Evolutionary conservation across 2,888 invertebrate species (phyloP).

Genomic region (Drosophila prolongata): DNA sequence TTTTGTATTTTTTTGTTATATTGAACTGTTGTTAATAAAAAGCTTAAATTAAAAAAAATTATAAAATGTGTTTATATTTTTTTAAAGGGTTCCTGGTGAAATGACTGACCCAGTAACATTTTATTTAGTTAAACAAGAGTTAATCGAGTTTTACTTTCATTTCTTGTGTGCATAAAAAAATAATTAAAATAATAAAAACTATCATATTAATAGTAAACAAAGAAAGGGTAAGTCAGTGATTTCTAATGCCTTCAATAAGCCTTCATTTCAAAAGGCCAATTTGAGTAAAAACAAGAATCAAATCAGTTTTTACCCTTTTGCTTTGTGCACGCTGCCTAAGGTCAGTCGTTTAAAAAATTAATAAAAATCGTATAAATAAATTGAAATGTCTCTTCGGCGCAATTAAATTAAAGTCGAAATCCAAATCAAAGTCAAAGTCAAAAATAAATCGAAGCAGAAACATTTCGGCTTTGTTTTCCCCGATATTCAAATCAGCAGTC

Average conservation of each 20-base stretch:
- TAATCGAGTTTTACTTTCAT: too few relatives aligned
- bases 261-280: not conserved
- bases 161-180: too few relatives aligned
- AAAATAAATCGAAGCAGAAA: slow-evolving; percentile 20
- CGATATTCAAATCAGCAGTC: slow-evolving; percentile 40
- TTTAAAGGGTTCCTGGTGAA: not conserved
- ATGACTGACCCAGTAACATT: too few relatives aligned
- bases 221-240: too few relatives aligned
- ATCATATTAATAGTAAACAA: not conserved
- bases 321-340: not conserved
- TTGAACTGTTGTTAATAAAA: slow-evolving; percentile 48
- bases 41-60: slow-evolving; percentile 44
- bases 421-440: slow-evolving; percentile 22
- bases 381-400: slow-evolving; percentile 58
- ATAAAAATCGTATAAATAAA: slow-evolving; percentile 71
- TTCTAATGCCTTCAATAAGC: too few relatives aligned
- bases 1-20: slow-evolving; percentile 40
- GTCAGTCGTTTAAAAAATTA: slow-evolving; percentile 65
- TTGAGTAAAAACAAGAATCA: slow-evolving; percentile 34
- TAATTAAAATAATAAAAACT: too few relatives aligned
- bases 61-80: not conserved
- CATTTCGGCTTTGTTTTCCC: slow-evolving; percentile 18
- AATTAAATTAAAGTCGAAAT: slow-evolving; percentile 26
- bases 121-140: too few relatives aligned
- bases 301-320: not conserved